These are phyloP conservation scores for Aricia artaxerxes DNA, from an alignment of 2,888 invertebrate genomes.

Conservation along the genomic window DNA sequence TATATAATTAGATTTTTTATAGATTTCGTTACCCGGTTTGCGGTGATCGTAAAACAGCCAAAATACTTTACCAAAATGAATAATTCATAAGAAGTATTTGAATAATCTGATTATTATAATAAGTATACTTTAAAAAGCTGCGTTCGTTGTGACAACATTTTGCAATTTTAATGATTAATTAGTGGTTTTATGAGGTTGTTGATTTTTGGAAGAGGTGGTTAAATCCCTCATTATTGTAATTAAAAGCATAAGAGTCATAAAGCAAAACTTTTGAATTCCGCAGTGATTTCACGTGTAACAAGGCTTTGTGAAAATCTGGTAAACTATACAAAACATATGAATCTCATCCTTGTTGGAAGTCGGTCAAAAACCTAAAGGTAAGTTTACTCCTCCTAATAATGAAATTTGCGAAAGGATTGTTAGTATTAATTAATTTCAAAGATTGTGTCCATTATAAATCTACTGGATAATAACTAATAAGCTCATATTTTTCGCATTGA, in stretches of 20 bases:
- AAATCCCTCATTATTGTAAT: background rate
- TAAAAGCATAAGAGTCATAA: background rate
- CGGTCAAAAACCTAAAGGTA: too few species aligned
- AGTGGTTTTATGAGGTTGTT: conserved; percentile 4
- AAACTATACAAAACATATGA: too few species aligned
- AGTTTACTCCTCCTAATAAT: too few species aligned
- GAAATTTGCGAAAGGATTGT: too few species aligned
- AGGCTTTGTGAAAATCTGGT: too few species aligned
- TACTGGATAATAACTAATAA: too few species aligned
- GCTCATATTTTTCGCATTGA: too few species aligned
- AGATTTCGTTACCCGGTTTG: conserved; percentile 4
- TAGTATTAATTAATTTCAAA: too few species aligned
- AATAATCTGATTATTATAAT: conserved; percentile 8
- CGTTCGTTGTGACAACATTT: background rate
- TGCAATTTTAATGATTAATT: background rate
- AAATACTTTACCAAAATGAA: conserved; percentile 7
- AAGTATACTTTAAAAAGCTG: background rate
- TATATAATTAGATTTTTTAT: conserved; percentile 25
- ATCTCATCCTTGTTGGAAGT: too few species aligned
- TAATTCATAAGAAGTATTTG: background rate
- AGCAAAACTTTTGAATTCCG: too few species aligned
- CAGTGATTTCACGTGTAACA: too few species aligned
- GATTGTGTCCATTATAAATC: too few species aligned
- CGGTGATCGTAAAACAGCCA: conserved; percentile 2
- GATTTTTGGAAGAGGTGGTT: background rate